Percentiles rank a stretch among this genome's conserved stretches.
phyloP scores from a whole-genome alignment of 53 echinoderm and acorn worm genomes.

The Glandiceps talaboti region DNA sequence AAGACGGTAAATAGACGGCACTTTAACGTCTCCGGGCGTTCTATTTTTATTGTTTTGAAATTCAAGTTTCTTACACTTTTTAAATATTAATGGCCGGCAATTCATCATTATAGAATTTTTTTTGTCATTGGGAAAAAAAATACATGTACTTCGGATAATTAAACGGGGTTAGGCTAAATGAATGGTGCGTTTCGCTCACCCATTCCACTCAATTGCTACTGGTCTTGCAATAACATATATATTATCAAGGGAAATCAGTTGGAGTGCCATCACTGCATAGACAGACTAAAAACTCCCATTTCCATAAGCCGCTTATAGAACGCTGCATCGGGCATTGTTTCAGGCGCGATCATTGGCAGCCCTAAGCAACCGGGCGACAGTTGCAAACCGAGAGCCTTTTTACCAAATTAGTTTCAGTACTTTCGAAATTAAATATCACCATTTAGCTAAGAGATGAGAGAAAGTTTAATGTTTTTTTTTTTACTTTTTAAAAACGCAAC shows the following conservation, averaged over 20 bases:
- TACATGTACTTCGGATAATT: no score
- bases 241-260: background rate
- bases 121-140: no score
- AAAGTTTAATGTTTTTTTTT: no score
- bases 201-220: background rate
- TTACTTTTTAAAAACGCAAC: no score
- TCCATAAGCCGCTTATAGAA: background rate
- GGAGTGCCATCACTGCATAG: background rate
- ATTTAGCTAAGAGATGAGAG: no score
- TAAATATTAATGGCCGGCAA: no score
- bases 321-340: background rate
- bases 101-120: no score
- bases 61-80: no score
- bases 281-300: background rate
- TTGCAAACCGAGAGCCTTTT: background rate
- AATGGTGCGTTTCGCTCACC: background rate
- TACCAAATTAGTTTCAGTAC: background rate
- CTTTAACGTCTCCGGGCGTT: no score
- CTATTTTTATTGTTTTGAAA: no score
- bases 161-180: no score
- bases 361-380: background rate
- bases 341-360: background rate
- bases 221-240: background rate
- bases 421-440: background rate
- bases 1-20: no score